Conservation (phyloP, 2,797 vertebrate species). For the Eupleurogrammus muticus region DNA sequence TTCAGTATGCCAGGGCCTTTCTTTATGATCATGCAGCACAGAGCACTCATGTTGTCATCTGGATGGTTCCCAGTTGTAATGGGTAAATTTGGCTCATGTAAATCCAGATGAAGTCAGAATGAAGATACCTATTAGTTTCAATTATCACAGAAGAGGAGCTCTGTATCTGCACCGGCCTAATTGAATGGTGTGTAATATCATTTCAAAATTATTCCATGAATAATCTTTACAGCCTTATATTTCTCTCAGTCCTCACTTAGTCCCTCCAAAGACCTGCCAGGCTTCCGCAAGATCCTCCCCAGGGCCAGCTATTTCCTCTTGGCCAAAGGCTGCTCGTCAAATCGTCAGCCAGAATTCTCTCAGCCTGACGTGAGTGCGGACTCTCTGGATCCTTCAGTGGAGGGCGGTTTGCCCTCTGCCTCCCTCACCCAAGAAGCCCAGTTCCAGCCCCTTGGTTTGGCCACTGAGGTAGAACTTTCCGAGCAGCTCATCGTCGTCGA, state of each 20-base stretch:
- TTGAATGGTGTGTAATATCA: slow-evolving; percentile 1
- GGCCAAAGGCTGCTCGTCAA: slow-evolving; percentile 85
- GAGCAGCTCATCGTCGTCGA: slow-evolving; percentile 87
- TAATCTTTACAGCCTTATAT: slow-evolving; percentile 61
- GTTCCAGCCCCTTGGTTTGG: slow-evolving; percentile 71
- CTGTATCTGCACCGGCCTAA: not conserved
- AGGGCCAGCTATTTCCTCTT: slow-evolving; percentile 92
- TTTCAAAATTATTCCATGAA: not conserved
- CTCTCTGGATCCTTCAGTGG: slow-evolving; percentile 42
- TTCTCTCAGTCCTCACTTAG: slow-evolving; percentile 64
- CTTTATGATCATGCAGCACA: slow-evolving; percentile 8
- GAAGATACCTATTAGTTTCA: slow-evolving; percentile 1
- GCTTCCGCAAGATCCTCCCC: slow-evolving; percentile 97
- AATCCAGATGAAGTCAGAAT: slow-evolving; percentile 2
- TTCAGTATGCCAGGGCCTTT: slow-evolving; percentile 4
- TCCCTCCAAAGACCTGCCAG: slow-evolving; percentile 89
- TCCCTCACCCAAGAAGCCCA: slow-evolving; percentile 71
- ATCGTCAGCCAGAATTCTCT: slow-evolving; percentile 76
- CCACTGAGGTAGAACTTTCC: slow-evolving; percentile 80
- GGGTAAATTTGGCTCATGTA: slow-evolving; percentile 17
- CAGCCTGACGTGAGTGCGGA: slow-evolving; percentile 83
- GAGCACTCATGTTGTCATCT: not conserved
- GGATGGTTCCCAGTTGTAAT: slow-evolving; percentile 26
- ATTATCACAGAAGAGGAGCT: slow-evolving; percentile 5
- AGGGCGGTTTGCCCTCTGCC: slow-evolving; percentile 52